Base-by-base conservation (phyloP, 2,797 vertebrate genomes). In the Coregonus suidteri region DNA sequence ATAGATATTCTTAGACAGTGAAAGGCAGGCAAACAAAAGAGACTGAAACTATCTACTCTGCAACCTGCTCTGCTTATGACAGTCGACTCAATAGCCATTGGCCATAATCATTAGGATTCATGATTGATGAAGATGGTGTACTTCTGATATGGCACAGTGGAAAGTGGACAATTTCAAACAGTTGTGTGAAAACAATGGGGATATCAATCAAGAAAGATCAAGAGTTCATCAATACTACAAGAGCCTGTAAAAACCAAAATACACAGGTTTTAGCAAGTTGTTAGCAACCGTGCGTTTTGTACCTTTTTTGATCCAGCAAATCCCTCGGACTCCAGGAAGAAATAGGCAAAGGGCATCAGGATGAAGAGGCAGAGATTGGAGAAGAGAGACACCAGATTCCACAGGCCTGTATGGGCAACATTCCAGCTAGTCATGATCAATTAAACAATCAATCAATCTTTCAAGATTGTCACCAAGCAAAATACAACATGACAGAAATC, bases 281-380 rank as follows among this genome's bases (percentile, higher is more conserved):
- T 37, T 47, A 37, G 2, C 4, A 20, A 56, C 15, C 3, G 1
- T 41, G 73, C 15, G 9, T 35, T 14, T 13, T 74, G 74, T 95
- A 99, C 98, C 97, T 99, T 99, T 94, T 99, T 99, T 0, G 98
- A 96, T 75, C 98, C 98, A 51, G 98, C 97, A 84, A 99, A 99
- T 82, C 98, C 98, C 92, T 99, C 98, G 0, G 98, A 99, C 87
- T 99, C 98, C 94, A 99, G 87, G 90, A 99, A 99, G 92, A 99
- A 99, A 90, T 99, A 99, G 1, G 97, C 98, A 85, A 99, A 99
- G 41, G 98, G 98, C 98, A 99, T 99, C 94, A 99, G 92, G 83
- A 99, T 95, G 86, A 99, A 99, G 81, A 99, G 95, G 87, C 97
- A 98, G 3, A 99, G 95, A 89, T 99, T 99, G 82, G 98, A 99